Conservation (phyloP, 2,797 vertebrate species). For the Alouatta caraya region DNA sequence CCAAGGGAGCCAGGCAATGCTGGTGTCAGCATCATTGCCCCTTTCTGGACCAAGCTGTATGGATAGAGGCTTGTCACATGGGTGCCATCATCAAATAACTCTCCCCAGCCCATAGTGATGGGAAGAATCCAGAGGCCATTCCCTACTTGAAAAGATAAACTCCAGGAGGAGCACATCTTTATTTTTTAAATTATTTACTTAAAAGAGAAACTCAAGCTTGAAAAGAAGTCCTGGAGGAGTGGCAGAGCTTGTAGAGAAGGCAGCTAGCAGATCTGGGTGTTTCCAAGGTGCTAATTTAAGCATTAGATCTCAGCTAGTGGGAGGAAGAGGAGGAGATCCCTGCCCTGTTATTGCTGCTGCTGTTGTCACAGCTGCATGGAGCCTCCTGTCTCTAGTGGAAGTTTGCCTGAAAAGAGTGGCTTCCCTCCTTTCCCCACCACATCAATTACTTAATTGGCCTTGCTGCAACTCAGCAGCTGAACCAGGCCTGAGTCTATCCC, state of each 20-base stretch:
- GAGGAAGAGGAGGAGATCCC: conserved; percentile 69
- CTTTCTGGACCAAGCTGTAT: background rate
- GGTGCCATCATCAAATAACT: conserved; percentile 28
- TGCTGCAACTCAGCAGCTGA: conserved; percentile 57
- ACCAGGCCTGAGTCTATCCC: conserved; percentile 28
- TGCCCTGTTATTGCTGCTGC: conserved; percentile 56
- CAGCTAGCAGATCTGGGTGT: conserved; percentile 64
- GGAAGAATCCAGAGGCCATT: conserved; percentile 25
- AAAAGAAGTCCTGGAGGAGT: conserved; percentile 43
- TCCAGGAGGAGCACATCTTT: conserved; percentile 4
- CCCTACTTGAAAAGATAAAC: conserved; percentile 36
- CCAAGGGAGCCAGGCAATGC: background rate
- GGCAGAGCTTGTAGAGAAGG: conserved; percentile 42
- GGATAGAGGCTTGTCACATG: background rate
- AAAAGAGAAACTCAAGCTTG: conserved; percentile 55
- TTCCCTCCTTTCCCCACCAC: conserved; percentile 52
- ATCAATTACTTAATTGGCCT: conserved; percentile 66
- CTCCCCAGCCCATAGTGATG: background rate
- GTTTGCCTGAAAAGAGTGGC: conserved; percentile 48
- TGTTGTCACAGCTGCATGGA: conserved; percentile 60
- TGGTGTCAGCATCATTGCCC: background rate
- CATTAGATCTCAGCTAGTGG: conserved; percentile 68
- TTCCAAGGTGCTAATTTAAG: conserved; percentile 78
- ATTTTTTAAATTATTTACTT: conserved; percentile 39
- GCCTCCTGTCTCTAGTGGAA: conserved; percentile 25